Evolutionary conservation across 2,888 invertebrate genomes (phyloP).

Genomic region (Brachypterus glaber): DNA sequence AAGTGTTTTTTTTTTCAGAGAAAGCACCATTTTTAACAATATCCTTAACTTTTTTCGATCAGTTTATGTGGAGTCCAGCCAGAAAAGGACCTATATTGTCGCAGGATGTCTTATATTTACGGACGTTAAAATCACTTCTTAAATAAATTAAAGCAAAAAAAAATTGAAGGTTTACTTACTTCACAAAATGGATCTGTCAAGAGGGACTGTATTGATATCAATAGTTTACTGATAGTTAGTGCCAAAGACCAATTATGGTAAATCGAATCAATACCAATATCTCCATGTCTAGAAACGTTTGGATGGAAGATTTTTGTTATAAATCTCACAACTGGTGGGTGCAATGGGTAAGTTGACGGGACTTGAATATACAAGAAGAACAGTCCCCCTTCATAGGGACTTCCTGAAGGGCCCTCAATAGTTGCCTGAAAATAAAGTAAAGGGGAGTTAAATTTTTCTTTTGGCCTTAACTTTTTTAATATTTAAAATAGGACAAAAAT

Average conservation of each 20-base stretch:
- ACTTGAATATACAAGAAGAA: constrained; percentile 88
- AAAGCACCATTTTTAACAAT: no score
- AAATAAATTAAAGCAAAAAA: constrained; percentile 2
- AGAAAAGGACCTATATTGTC: no score
- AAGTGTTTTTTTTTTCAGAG: no score
- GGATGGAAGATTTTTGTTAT: constrained; percentile 90
- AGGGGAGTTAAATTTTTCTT: background rate
- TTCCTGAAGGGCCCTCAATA: constrained; percentile 82
- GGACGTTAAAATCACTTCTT: background rate
- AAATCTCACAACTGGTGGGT: constrained; percentile 84
- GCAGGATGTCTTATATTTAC: background rate
- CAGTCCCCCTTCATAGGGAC: constrained; percentile 88
- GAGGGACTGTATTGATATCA: constrained; percentile 79
- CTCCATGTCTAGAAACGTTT: constrained; percentile 89
- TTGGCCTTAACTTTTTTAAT: no score
- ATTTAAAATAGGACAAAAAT: no score
- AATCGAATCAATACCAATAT: constrained; percentile 91
- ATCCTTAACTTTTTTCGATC: no score
- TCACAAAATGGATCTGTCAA: constrained; percentile 84
- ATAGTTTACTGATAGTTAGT: constrained; percentile 78
- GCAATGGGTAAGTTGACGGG: constrained; percentile 82
- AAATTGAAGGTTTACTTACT: constrained; percentile 44
- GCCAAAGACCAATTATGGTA: constrained; percentile 96
- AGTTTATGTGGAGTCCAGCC: no score
- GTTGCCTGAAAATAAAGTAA: constrained; percentile 48